Conservation (phyloP, 2,888 invertebrate species). For the Ischnura elegans region DNA sequence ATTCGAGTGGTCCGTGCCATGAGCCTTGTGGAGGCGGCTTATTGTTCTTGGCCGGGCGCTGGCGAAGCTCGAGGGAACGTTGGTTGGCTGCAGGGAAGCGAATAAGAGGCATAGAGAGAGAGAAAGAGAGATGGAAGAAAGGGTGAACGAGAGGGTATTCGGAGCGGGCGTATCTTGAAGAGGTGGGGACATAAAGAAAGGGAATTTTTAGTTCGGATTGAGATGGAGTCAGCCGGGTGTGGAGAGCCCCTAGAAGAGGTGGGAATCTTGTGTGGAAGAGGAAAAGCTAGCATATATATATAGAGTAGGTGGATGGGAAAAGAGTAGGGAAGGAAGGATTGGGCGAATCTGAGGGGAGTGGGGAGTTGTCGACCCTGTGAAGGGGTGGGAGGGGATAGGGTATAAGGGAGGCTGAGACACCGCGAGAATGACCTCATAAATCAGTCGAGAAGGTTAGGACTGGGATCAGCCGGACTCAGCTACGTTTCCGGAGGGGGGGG, state of each 20-base stretch:
- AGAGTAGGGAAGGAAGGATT: not conserved
- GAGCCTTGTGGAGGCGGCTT: not conserved
- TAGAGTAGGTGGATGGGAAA: not conserved
- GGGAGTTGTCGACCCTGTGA: not conserved
- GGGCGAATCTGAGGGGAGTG: not conserved
- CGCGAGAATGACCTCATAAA: conserved; percentile 61
- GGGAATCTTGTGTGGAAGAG: not conserved
- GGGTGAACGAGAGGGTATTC: not conserved
- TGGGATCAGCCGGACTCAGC: conserved; percentile 56
- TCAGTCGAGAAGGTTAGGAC: conserved; percentile 48
- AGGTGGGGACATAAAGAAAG: conserved; percentile 29
- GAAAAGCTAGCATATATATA: not conserved
- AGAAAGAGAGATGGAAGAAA: not conserved
- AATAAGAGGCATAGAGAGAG: not conserved
- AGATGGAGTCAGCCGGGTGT: conserved; percentile 24
- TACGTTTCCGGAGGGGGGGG: conserved; percentile 49
- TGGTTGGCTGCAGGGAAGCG: not conserved
- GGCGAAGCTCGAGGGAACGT: not conserved
- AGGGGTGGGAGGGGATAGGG: not conserved
- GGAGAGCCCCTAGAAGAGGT: not conserved
- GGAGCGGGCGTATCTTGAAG: not conserved
- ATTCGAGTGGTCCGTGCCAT: not conserved
- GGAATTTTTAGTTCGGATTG: conserved; percentile 33
- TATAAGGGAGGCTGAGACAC: conserved; percentile 29
- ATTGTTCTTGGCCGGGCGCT: not conserved